A percentile compares a stretch with the other conserved stretches of the same genome.
Evolutionary conservation across 1,140 invertebrate species (phyloP).

Genomic region (Hylaeus volcanicus): DNA sequence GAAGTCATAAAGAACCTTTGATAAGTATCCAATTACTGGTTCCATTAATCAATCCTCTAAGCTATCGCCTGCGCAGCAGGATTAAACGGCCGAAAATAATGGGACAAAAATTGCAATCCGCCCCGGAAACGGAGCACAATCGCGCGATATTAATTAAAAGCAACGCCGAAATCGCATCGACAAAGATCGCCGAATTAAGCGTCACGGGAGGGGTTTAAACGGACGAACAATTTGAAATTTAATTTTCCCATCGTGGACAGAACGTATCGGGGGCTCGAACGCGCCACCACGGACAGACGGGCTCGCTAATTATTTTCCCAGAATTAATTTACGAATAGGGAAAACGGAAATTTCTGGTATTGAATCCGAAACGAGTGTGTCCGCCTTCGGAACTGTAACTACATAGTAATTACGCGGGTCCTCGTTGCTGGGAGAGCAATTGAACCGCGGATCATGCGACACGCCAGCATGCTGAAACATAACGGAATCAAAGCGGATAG

Average conservation of each 20-base stretch:
- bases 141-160: neutral
- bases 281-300: neutral
- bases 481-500: constrained; percentile 27
- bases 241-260: neutral
- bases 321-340: neutral
- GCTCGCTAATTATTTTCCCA: neutral
- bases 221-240: neutral
- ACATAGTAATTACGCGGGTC: constrained; percentile 35
- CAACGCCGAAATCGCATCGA: neutral
- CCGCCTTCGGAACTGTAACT: neutral
- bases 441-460: constrained; percentile 3
- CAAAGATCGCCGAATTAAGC: neutral
- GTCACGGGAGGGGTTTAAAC: neutral
- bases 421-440: neutral
- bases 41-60: too few relatives aligned
- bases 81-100: constrained; percentile 3
- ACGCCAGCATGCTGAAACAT: constrained; percentile 17
- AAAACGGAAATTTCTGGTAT: neutral
- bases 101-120: neutral
- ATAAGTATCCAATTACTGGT: too few relatives aligned
- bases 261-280: neutral
- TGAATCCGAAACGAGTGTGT: neutral
- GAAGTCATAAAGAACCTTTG: too few relatives aligned
- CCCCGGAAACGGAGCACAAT: neutral
- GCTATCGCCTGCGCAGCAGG: neutral